Evolutionary conservation across 1,140 invertebrate genomes (phyloP), one percentile per base, ranked within the genome.

Genomic region (Drosophila baimaii): DNA sequence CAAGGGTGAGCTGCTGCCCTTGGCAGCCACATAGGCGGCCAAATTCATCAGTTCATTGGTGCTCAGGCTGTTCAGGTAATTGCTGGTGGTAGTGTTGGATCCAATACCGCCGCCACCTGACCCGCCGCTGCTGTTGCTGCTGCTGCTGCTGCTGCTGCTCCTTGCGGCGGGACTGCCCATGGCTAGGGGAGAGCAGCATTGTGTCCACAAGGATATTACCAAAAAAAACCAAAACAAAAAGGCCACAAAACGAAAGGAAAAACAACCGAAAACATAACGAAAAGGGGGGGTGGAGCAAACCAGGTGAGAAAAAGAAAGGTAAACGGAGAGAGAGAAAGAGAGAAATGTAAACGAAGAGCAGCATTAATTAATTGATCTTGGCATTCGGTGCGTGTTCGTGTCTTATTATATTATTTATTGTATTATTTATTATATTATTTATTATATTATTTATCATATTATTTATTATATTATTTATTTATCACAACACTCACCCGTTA

Each of bases 31-130:
- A 57, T 85, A 85, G 49, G 86, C 90, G 62, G 90, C 90, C 63
- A 91, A 70, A 35, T 79, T 90, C 90, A 91, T 90, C 52, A 91
- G 77, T 35, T 91, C 88, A 39, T 77, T 90, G 64, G 90, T 79
- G 77, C 81, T 91, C 3, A 89, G 70, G 63, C 84, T 89, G 74
- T 89, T 89, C 10, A 89, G 71, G 57, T 89, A 89, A 23, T 74
- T 71, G 59, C 78, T 89, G 69, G 81, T 86, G 27, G 80, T 78
- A 19, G 75, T 37, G 19, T 54, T 54, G 31, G 51, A 47, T 25
- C 73, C 59, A 13, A 21, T 59, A 6, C 46, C 52, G 1, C 57
- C 65, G 27, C 19, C 49, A 49, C 13, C 56, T 12, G 72, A 68
- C 62, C 69, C 66, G 56, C 25, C 68, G 62, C 46, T 76, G 56